Percentiles rank a stretch among this genome's conserved stretches.
Conservation (phyloP, 37 sponge, comb jelly and placozoan species). For the Eunapius fragilis region DNA sequence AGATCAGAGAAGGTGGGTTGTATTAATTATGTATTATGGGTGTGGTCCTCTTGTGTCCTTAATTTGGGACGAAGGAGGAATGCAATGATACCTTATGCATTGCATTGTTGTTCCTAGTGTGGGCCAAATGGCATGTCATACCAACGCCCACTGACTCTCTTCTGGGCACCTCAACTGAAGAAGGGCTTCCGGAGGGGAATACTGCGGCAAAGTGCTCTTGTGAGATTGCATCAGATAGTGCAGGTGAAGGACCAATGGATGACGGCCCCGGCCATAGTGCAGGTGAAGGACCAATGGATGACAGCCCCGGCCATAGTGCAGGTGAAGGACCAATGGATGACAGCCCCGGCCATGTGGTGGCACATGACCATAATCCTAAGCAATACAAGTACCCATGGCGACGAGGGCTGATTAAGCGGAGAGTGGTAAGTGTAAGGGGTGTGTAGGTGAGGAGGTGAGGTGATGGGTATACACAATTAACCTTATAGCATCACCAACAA, state of each 20-base stretch:
- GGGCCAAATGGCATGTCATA: neutral
- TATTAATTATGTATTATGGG: neutral
- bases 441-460: neutral
- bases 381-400: neutral
- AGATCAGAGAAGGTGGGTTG: constrained; percentile 23
- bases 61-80: too few species aligned
- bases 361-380: too few species aligned
- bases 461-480: neutral
- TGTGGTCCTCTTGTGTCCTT: too few species aligned
- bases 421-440: neutral
- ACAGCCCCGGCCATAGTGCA: too few species aligned
- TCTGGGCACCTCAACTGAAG: neutral
- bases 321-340: too few species aligned
- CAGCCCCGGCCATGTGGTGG: too few species aligned
- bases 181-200: neutral
- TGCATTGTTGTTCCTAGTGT: neutral
- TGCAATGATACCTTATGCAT: too few species aligned
- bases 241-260: neutral
- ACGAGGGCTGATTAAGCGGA: neutral
- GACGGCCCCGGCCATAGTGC: neutral
- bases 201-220: neutral
- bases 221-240: neutral
- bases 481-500: neutral
- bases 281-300: too few species aligned
- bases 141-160: neutral